A percentile compares a stretch with the other conserved stretches of the same genome.
phyloP scores from a whole-genome alignment of 2,113 vertebrate genomes.

The Rostratula benghalensis region DNA sequence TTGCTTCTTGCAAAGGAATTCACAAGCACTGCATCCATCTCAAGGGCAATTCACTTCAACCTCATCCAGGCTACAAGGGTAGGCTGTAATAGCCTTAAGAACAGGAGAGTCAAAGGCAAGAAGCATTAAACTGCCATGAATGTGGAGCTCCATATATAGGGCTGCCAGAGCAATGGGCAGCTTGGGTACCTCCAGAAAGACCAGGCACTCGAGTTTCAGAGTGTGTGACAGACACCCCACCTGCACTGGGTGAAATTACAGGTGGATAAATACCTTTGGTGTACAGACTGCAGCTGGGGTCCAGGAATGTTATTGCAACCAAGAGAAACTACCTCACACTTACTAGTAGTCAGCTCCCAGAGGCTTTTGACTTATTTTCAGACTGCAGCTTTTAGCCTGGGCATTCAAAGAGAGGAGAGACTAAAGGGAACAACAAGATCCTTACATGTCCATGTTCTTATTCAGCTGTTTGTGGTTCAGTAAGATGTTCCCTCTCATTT shows the following conservation, averaged over 20 bases:
- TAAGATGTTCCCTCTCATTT: background rate
- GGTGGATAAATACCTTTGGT: background rate
- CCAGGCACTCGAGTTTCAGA: background rate
- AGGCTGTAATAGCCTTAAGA: background rate
- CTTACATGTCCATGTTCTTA: background rate
- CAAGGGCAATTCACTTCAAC: background rate
- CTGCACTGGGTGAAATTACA: background rate
- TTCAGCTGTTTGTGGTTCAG: background rate
- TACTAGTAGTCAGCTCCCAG: background rate
- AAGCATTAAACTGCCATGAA: background rate
- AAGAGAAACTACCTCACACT: background rate
- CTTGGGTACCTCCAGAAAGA: background rate
- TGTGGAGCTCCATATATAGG: accelerated
- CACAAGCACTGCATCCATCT: background rate
- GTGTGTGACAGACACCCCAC: background rate
- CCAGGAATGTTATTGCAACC: background rate
- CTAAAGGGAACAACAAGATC: background rate
- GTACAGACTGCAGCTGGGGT: background rate
- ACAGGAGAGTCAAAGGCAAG: background rate
- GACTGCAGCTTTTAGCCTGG: background rate
- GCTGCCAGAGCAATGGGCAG: background rate
- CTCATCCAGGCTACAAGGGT: background rate
- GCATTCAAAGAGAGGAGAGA: background rate
- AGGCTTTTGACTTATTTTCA: background rate
- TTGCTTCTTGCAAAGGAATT: background rate